Conservation (phyloP, 1,140 invertebrate species). For the Manduca sexta region DNA sequence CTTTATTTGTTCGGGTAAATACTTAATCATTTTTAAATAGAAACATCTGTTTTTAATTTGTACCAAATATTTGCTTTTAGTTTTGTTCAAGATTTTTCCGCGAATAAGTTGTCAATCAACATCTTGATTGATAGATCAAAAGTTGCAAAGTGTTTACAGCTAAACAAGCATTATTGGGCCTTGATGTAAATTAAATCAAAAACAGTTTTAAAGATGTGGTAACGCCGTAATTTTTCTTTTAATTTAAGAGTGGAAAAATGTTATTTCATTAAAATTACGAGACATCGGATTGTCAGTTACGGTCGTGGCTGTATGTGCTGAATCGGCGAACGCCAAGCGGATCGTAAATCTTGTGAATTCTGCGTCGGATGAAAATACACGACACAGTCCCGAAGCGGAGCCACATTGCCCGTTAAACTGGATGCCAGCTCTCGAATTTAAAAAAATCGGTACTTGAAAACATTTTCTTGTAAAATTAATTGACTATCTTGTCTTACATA, state of each 20-base stretch:
- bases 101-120: too few relatives aligned
- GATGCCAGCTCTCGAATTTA: neutral
- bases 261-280: slow-evolving; percentile 57
- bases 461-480: too few relatives aligned
- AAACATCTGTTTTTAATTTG: too few relatives aligned
- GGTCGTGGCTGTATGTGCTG: slow-evolving; percentile 58
- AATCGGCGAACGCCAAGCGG: slow-evolving; percentile 59
- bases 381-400: slow-evolving; percentile 23
- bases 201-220: neutral
- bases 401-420: slow-evolving; percentile 7
- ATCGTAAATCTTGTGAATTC: slow-evolving; percentile 61
- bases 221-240: neutral
- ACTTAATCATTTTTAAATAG: too few relatives aligned
- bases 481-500: too few relatives aligned
- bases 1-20: too few relatives aligned
- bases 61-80: too few relatives aligned
- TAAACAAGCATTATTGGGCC: too few relatives aligned
- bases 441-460: too few relatives aligned
- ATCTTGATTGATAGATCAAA: too few relatives aligned
- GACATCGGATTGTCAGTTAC: slow-evolving; percentile 61
- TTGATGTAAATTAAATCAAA: neutral
- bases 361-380: slow-evolving; percentile 56
- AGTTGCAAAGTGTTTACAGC: too few relatives aligned
- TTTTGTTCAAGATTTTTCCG: too few relatives aligned
- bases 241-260: slow-evolving; percentile 30